phyloP scores from a whole-genome alignment of 1,140 invertebrate species.

The Lutraria rhynchaena region DNA sequence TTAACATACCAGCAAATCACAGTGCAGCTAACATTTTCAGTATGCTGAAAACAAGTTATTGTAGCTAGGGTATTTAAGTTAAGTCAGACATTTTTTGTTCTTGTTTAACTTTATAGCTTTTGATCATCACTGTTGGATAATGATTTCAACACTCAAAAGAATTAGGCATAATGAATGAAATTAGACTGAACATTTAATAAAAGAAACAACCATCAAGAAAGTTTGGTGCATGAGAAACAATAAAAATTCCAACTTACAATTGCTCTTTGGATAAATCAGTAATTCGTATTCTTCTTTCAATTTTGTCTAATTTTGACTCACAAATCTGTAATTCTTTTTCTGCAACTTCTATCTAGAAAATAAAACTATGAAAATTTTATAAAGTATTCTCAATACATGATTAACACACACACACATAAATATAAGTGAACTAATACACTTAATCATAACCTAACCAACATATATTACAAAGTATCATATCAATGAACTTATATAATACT shows the following conservation, averaged over 20 bases:
- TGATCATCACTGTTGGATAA: neutral
- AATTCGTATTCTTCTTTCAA: constrained; percentile 28
- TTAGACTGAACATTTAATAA: neutral
- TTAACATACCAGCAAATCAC: too few relatives aligned
- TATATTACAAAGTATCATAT: too few relatives aligned
- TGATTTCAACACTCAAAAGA: neutral
- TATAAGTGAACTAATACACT: too few relatives aligned
- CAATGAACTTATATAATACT: too few relatives aligned
- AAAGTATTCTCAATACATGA: too few relatives aligned
- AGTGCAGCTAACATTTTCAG: too few relatives aligned
- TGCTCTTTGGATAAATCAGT: constrained; percentile 17
- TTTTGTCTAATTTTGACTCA: constrained; percentile 31
- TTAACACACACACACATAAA: too few relatives aligned
- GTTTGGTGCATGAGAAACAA: neutral
- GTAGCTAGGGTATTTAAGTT: too few relatives aligned
- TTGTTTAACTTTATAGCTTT: too few relatives aligned
- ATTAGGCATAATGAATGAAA: neutral
- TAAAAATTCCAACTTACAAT: constrained; percentile 20
- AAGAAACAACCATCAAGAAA: neutral
- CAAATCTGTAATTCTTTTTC: constrained; percentile 18
- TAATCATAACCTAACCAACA: too few relatives aligned
- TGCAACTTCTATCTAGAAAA: constrained; percentile 28
- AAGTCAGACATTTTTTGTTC: too few relatives aligned
- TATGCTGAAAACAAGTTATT: too few relatives aligned
- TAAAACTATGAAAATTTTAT: neutral